A percentile compares a stretch with the other conserved stretches of the same genome.
Evolutionary conservation across 2,888 invertebrate species (phyloP).

Genomic region (Sminthurinus aureus): DNA sequence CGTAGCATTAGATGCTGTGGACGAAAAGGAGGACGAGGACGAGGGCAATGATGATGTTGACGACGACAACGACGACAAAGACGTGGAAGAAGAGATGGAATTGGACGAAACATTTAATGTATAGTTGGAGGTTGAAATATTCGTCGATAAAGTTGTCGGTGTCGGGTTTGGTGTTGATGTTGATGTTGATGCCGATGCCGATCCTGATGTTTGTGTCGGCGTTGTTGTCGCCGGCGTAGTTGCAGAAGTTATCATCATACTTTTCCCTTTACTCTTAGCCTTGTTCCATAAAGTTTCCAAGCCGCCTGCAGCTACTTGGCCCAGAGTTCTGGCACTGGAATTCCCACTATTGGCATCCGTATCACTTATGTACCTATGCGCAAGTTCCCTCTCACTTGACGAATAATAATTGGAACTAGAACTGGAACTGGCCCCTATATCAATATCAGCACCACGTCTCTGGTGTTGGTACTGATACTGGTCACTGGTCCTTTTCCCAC

Average conservation of each 20-base stretch:
- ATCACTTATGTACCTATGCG: slow-evolving; percentile 16
- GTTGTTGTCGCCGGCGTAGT: background rate
- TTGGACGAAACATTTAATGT: background rate
- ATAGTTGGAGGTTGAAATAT: background rate
- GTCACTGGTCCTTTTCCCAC: background rate
- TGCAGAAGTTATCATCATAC: background rate
- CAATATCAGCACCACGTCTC: background rate
- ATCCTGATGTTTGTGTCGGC: background rate
- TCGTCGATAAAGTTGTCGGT: slow-evolving; percentile 4
- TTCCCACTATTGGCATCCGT: background rate
- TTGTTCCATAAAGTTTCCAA: slow-evolving; percentile 13
- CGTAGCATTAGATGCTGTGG: background rate
- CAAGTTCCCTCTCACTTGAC: background rate
- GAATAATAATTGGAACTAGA: too few relatives aligned
- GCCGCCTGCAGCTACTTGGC: slow-evolving; percentile 22
- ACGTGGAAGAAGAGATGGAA: background rate
- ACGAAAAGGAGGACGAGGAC: background rate
- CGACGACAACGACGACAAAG: background rate
- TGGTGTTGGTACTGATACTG: background rate
- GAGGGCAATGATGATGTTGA: background rate
- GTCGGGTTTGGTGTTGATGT: background rate
- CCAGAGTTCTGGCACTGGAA: slow-evolving; percentile 9
- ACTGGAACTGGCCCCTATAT: background rate
- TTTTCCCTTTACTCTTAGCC: background rate
- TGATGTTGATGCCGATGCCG: background rate